Conservation (phyloP, 1,140 invertebrate genomes). For the Apis dorsata region DNA sequence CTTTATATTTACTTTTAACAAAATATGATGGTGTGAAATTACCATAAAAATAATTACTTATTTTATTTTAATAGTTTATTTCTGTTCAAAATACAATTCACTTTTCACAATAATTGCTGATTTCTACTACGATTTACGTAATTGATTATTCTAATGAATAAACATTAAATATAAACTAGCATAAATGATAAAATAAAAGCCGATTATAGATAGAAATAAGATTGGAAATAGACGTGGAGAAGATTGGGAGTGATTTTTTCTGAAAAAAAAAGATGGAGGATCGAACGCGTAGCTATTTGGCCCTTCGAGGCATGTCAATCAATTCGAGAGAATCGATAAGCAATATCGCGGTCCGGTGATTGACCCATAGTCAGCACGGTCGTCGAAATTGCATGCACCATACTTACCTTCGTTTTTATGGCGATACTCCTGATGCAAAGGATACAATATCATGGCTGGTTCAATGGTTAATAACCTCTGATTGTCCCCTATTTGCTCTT, state of each 20-base stretch:
- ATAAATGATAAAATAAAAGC: background rate
- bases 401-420: constrained; percentile 45
- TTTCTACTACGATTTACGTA: no score
- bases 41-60: no score
- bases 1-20: no score
- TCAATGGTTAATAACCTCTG: constrained; percentile 4
- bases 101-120: no score
- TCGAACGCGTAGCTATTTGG: constrained; percentile 36
- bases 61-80: no score
- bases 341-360: constrained; percentile 65
- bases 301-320: constrained; percentile 60
- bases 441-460: background rate
- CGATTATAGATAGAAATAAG: background rate
- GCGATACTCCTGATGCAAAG: background rate
- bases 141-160: background rate
- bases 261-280: constrained; percentile 44
- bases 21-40: no score
- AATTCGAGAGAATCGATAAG: constrained; percentile 64
- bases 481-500: background rate
- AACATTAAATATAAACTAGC: background rate
- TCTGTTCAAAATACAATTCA: no score
- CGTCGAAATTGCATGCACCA: constrained; percentile 59
- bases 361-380: constrained; percentile 58
- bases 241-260: constrained; percentile 18
- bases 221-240: background rate